These are phyloP conservation scores for Tryphoninae sp. DNA, from an alignment of 2,888 invertebrate species.

Conservation along the genomic window DNA sequence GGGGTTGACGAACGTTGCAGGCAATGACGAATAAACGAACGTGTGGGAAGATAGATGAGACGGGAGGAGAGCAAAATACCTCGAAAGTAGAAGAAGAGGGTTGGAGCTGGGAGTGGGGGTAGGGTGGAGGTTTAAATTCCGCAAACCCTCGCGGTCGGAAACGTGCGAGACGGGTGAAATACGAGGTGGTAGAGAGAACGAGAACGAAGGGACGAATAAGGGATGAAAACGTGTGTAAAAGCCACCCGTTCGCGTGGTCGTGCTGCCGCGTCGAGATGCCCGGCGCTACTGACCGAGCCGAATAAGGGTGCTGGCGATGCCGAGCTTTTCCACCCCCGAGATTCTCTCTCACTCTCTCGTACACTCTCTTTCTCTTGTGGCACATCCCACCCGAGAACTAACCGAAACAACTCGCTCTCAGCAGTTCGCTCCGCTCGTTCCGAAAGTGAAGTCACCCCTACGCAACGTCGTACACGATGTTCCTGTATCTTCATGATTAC, in stretches of 20 bases:
- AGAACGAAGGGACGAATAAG: conserved; percentile 1
- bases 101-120: not conserved
- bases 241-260: conserved; percentile 60
- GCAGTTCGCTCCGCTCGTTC: conserved; percentile 12
- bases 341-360: not conserved
- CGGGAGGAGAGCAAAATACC: not conserved
- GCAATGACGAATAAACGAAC: conserved; percentile 5
- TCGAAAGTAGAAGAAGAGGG: not conserved
- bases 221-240: conserved; percentile 30
- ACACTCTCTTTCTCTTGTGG: not conserved
- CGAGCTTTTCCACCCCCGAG: conserved; percentile 57
- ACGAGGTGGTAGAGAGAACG: conserved; percentile 1
- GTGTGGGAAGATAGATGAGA: conserved; percentile 5
- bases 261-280: conserved; percentile 74
- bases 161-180: conserved; percentile 12
- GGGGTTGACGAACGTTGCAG: not conserved
- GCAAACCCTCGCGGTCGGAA: conserved; percentile 13
- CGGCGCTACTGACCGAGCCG: conserved; percentile 73
- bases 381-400: conserved; percentile 15
- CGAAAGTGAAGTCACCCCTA: conserved; percentile 20
- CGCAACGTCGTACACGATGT: not conserved
- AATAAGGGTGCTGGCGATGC: conserved; percentile 64
- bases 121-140: conserved; percentile 8
- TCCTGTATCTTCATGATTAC: not conserved
- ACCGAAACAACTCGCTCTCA: conserved; percentile 10